Conservation (phyloP, 2,113 vertebrate genomes). For the Perca schrenkii region DNA sequence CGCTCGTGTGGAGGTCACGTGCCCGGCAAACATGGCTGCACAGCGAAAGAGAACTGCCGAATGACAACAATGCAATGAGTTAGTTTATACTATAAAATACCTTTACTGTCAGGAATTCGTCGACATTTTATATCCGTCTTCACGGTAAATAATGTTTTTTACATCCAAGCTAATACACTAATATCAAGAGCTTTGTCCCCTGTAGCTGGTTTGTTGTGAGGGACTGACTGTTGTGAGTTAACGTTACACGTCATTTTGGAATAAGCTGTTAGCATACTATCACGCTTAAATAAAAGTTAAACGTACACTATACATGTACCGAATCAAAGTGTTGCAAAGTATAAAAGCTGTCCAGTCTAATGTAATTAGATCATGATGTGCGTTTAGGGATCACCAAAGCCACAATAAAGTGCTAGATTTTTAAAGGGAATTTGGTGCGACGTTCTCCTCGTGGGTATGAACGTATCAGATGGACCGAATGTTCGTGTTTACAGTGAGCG, state of each 20-base stretch:
- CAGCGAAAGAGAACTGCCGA: fast-evolving
- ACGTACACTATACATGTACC: not conserved
- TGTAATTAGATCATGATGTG: not conserved
- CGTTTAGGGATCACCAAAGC: not conserved
- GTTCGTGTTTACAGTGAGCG: not conserved
- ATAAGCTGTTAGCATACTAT: not conserved
- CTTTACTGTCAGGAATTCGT: not conserved
- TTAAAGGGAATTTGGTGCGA: not conserved
- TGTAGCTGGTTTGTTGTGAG: not conserved
- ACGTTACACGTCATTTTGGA: not conserved
- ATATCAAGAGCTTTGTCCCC: not conserved
- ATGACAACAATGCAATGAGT: not conserved
- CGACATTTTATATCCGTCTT: not conserved
- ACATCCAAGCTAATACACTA: not conserved
- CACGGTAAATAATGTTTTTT: constrained; percentile 8
- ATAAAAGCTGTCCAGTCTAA: fast-evolving
- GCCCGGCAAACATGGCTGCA: constrained; percentile 62
- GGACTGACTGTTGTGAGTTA: not conserved
- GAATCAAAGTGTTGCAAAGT: not conserved
- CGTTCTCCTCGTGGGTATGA: not conserved
- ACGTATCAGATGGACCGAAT: not conserved
- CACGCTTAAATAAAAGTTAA: not conserved
- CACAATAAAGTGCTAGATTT: not conserved
- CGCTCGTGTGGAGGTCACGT: constrained; percentile 10
- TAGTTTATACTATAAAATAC: not conserved